Evolutionary conservation across 1,140 invertebrate genomes (phyloP), one percentile per base, ranked within the genome.

Genomic region (Steinernema khuongi): DNA sequence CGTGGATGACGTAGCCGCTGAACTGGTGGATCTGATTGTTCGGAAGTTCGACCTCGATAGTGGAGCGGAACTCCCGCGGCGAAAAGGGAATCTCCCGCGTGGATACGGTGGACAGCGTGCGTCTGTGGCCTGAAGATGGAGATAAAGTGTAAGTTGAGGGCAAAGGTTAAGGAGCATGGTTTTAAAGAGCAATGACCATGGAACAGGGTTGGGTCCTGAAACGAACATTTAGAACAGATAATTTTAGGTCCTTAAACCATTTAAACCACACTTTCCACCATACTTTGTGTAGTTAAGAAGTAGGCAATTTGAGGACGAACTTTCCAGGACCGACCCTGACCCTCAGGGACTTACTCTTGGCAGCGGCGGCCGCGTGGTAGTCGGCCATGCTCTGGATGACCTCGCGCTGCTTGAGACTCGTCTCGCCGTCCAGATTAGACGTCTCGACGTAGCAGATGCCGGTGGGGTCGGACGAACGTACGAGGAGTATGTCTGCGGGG

Each of bases 11-110:
- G 68, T 90, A 91, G 68, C 95, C 95, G 82, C 92, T 90, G 87
- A 97, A 97, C 83, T 93, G 90, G 86, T 97, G 96, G 83, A 97
- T 93, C 88, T 94, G 95, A 67, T 93, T 94, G 79, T 94, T 95
- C n/a, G 94, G 94, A 67, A 91, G 89, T 86, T 96, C 94, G 75
- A 94, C 93, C 88, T 96, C 93, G 33, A 97, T 89, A 31, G 89
- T 88, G 79, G 92, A 92, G 41, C 89, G 89, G 85, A 96, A 96
- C 83, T 92, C 90, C 71, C 89, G 89, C n/a, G 93, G 92, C 76
- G 90, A 89, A 84, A 94, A 95, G 71, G 89, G 88, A 71, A 60
- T 60, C 19, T 60, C 50, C 26, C 19, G 7, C 7, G 50, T 60
- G 11, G 50, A 17, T 22, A 60, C 26, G 50, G 50, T 60, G 7